Evolutionary conservation across 2,797 vertebrate species (phyloP), one percentile per base, ranked within the genome.

Genomic region (Acrossocheilus wenchowensis): DNA sequence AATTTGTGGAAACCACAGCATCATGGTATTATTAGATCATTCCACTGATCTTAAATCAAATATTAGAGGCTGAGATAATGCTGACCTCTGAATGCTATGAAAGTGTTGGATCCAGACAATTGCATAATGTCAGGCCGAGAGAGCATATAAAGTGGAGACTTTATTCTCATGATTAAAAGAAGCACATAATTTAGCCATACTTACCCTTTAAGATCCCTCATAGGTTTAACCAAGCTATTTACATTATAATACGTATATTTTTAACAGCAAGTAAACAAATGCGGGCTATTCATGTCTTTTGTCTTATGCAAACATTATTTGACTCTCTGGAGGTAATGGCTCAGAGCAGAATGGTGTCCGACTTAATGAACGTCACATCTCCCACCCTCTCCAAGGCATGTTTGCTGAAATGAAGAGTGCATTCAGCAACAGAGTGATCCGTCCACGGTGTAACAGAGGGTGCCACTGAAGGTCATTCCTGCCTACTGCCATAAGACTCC

Each of bases 381-480:
- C 52, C 66, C 68, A 86, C 52, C 30, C 78, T 86, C 84, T 86
- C 64, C 54, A 52, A 86, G 78, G 85, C 78, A 81, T 86, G 57
- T 86, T 66, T 75, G 52, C 69, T 14, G 43, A 86, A 81, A 81
- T 86, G 57, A 81, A 64, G 45, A 74, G 54, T 86, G 78, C 57
- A 41, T 86, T 74, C 85, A 81, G 15, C 69, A 81, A 86, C 78
- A 68, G 68, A 48, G 45, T 66, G 78, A 86, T 86, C 78, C 21
- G 15, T 86, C 50, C 21, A 14, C 66, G 15, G 84, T 81, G 41
- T 74, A 81, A 74, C 41, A 86, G 57, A 41, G 57, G 85, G 78
- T 81, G 78, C 85, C 78, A 74, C 41, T 81, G 78, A 86, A 86
- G 85, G 85, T 86, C 85, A 79, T 62, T 79, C 75, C 84, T 85